Conservation (phyloP, 2,797 vertebrate genomes). For the Lepilemur ruficaudatus region DNA sequence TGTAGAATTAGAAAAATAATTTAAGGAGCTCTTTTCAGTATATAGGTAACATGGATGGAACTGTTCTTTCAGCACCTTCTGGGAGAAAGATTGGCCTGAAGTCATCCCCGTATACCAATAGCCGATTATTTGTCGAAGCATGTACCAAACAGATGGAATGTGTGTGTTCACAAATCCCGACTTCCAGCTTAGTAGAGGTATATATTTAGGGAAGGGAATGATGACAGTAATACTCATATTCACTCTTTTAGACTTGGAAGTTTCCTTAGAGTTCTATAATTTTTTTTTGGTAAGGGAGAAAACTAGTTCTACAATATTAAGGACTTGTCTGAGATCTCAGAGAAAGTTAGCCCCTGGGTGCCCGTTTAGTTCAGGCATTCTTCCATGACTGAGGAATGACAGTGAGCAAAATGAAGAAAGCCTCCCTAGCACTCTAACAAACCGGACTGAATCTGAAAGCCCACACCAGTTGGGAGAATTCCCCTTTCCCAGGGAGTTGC, state of each 20-base stretch:
- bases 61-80: slow-evolving; percentile 42
- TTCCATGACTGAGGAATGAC: neutral
- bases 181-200: neutral
- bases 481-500: neutral
- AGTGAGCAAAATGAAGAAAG: neutral
- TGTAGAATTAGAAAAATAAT: neutral
- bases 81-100: neutral
- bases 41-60: neutral
- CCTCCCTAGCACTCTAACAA: neutral
- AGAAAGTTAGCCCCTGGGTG: neutral
- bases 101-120: neutral
- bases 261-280: neutral
- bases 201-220: neutral
- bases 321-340: neutral
- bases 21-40: neutral
- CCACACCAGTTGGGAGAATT: neutral
- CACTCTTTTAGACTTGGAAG: neutral
- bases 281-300: neutral
- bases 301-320: neutral
- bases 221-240: neutral
- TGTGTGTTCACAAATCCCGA: neutral
- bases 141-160: neutral
- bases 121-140: neutral
- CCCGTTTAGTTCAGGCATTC: neutral
- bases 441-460: neutral